Evolutionary conservation across 1,140 invertebrate species (phyloP), one percentile per base, ranked within the genome.

Genomic region (Cephus cinctus): DNA sequence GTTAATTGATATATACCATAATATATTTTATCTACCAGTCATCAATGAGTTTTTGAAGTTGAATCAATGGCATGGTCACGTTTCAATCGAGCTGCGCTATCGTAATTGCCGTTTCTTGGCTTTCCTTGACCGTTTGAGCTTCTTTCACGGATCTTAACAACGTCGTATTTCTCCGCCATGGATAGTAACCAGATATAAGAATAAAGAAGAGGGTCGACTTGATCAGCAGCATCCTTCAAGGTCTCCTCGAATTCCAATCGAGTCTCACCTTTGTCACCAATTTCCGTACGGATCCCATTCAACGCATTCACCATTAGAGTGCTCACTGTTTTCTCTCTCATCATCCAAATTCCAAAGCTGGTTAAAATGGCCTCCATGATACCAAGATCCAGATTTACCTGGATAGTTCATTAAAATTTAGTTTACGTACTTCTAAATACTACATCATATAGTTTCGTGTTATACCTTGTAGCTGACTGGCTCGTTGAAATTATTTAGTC

Each of bases 391-490:
- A 57, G 38, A 36, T 57, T 57, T 1, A 57, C 43, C 55, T 57
- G 36, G 14, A 3, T 14, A 42, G 18, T 36, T 23, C 34, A 4
- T 20, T 14, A 8, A 21, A 31, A 11, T 27, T 41, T 8, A 20
- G 36, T 39, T 30, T 25, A 20, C 46, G 47, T 27, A 44, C 40
- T 43, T 41, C 38, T 27, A 49, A 39, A 35, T 36, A 27, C 23
- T 35, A 19, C 11, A 14, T 16, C 12, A 47, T n/a, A 47, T 32
- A 30, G 35, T 5, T 31, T 14, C 35, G n/a, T n/a, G n/a, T n/a
- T n/a, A 46, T 45, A 46, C 54, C 48, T 63, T 63, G 31, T 57
- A 50, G 35, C 47, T 58, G 21, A 60, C 50, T 19, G 55, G 49
- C 15, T 60, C 56, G 40, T 60, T 56, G 43, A 60, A 60, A 23